Conservation (phyloP, 2,113 vertebrate genomes). For the Muntiacus reevesi region DNA sequence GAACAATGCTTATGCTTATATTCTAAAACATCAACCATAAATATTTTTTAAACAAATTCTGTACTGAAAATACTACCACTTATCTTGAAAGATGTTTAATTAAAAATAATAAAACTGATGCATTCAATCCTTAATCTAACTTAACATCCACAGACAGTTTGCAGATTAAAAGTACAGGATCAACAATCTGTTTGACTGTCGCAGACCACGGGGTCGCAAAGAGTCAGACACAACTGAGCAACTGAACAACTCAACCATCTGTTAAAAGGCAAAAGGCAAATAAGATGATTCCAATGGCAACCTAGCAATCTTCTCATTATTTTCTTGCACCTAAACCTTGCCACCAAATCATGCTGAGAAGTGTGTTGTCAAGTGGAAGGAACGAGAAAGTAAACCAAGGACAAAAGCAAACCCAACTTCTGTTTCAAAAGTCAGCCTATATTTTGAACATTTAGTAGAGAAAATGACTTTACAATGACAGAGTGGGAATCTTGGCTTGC, state of each 20-base stretch:
- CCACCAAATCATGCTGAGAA: background rate
- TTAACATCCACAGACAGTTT: background rate
- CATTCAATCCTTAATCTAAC: conserved; percentile 14
- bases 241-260: background rate
- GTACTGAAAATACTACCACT: background rate
- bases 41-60: background rate
- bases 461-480: background rate
- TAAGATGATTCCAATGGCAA: background rate
- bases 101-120: background rate
- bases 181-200: background rate
- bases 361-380: background rate
- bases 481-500: background rate
- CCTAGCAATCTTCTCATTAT: background rate
- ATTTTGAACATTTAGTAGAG: background rate
- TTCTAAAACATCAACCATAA: background rate
- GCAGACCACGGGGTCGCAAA: background rate
- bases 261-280: conserved; percentile 1
- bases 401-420: background rate
- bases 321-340: background rate
- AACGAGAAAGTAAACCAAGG: background rate
- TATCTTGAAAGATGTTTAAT: conserved; percentile 2
- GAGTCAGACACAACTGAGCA: background rate
- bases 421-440: background rate
- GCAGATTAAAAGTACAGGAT: background rate
- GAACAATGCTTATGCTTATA: background rate